Conservation (phyloP, 2,888 invertebrate species). For the Megamerina dolium region DNA sequence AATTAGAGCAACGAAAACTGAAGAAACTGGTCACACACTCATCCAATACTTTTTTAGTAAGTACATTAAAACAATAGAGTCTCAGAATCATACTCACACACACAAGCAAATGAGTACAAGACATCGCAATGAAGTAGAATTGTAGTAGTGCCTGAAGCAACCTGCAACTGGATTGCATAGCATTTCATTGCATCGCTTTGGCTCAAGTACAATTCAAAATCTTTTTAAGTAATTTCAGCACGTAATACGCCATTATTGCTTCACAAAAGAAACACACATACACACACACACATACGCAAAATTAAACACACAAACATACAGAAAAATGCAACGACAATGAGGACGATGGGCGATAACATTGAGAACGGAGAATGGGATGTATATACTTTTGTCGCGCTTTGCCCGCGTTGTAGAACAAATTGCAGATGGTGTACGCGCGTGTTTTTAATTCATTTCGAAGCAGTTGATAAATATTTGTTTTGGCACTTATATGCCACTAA, state of each 20-base stretch:
- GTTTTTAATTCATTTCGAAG: conserved; percentile 28
- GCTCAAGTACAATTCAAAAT: conserved; percentile 13
- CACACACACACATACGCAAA: background rate
- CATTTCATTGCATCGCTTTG: background rate
- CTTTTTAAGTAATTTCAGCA: conserved; percentile 43
- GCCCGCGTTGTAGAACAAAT: background rate
- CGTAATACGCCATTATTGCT: conserved; percentile 37
- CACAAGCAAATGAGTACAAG: no score
- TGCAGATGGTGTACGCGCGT: conserved; percentile 25
- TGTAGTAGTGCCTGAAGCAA: no score
- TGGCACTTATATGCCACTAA: conserved; percentile 19
- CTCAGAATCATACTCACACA: no score
- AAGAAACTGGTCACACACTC: no score
- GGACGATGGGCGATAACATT: no score
- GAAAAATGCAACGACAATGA: no score
- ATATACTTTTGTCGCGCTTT: no score
- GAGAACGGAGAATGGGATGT: background rate
- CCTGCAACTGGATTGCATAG: background rate
- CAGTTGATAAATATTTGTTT: conserved; percentile 27
- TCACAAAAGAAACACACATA: conserved; percentile 10
- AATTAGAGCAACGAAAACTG: background rate
- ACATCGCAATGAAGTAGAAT: no score
- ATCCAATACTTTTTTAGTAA: no score
- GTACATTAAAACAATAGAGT: conserved; percentile 11
- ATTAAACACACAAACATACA: conserved; percentile 4